phyloP scores from a whole-genome alignment of 2,888 invertebrate species.

The Ornithoptera priamus region DNA sequence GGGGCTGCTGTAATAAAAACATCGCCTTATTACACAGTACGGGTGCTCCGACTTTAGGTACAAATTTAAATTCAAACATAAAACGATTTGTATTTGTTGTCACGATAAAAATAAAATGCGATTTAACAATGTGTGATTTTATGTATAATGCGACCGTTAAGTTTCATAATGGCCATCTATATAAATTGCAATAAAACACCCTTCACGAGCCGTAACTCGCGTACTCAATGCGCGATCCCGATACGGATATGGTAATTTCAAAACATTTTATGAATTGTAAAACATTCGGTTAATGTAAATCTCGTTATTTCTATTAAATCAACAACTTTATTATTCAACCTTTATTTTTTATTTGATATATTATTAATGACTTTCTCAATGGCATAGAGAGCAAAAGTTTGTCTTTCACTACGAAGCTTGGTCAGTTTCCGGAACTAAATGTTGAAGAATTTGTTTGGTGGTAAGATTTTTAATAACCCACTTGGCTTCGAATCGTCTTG shows the following conservation, averaged over 20 bases:
- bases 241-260: conserved; percentile 30
- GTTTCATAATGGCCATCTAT: conserved; percentile 44
- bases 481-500: no score
- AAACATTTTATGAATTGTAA: conserved; percentile 32
- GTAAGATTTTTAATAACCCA: no score
- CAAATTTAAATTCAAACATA: conserved; percentile 70
- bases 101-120: conserved; percentile 65
- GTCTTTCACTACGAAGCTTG: no score
- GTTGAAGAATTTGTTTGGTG: no score
- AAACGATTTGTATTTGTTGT: conserved; percentile 69
- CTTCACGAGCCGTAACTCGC: conserved; percentile 28
- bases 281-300: conserved; percentile 26
- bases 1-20: conserved; percentile 72
- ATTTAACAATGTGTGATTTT: conserved; percentile 57
- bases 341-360: background rate
- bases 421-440: no score
- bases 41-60: conserved; percentile 49
- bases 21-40: conserved; percentile 67
- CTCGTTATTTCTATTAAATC: conserved; percentile 21
- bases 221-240: conserved; percentile 26
- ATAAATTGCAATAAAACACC: conserved; percentile 35
- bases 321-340: conserved; percentile 2
- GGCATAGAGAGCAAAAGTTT: no score
- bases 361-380: background rate
- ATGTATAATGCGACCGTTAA: conserved; percentile 47